Base-by-base conservation (phyloP, 2,113 vertebrate genomes). In the Seriola quinqueradiata region DNA sequence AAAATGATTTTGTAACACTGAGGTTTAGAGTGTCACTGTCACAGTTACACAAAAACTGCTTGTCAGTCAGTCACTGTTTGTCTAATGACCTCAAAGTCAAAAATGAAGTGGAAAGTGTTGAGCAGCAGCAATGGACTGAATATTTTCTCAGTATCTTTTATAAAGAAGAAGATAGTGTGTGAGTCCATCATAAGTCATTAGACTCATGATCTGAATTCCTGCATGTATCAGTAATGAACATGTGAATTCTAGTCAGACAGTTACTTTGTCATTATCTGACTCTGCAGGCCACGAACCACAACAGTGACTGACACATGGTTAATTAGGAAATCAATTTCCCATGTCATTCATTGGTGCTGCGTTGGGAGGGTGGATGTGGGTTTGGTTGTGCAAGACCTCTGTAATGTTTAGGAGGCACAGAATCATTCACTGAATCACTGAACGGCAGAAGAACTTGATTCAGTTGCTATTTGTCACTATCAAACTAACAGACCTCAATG, bases 261-360 rank as follows among this genome's bases (percentile, higher is more conserved):
- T 38, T 5, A 66, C 19, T 46, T 70, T 52, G 52, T 44, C 60
- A 83, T 54, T 38, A 42, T 42, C 65, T 1, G 21, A 66, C 58
- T 71, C 23, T 19, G 63, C n/a, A 70, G 17, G 57, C 50, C n/a
- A 71, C 40, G 23, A 64, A 66, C 23, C 34, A 61, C 34, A n/a
- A 12, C 17, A 8, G 57, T 65, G 1, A 50, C 14, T 57, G 5
- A 28, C 21, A 23, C 9, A 16, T 4, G 8, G 1, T 70, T 44
- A 14, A 28, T 3, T 32, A 8, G 4, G 28, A 69, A 21, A 68
- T 32, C 1, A 1, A 19, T 48, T 67, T 28, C 16, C 10, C 21
- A 11, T 17, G 7, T 52, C 1, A 13, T 19, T 32, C 4, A 12
- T 4, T 4, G 10, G 14, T 19, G 6, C 54, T 16, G 17, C 2